Base-by-base conservation (phyloP, 2,113 vertebrate genomes). In the Apteryx mantelli region DNA sequence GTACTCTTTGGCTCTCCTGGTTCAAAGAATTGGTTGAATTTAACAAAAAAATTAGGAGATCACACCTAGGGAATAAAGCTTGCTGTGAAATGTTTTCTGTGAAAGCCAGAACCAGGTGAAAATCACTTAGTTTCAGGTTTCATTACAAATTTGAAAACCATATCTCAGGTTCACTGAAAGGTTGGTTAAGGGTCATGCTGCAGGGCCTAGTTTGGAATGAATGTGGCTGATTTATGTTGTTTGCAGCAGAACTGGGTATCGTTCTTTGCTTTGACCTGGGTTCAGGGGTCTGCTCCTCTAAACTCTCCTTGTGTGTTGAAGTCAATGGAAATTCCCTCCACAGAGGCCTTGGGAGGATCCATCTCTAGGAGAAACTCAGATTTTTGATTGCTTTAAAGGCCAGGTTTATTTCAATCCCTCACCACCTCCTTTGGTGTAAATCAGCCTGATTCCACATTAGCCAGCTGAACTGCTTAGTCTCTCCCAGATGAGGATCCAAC, bases 91-190 rank as follows among this genome's bases (percentile, higher is more conserved):
- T 86, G 88, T 86, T 94, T 96, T 96, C 89, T 96, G 79, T 88
- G 48, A 95, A 95, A 96, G 95, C 89, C 96, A 96, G 91, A 94
- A 82, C 96, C 95, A 95, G 95, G 93, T 95, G 95, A 97, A 97
- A 97, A 96, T 96, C 96, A 96, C 96, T 97, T 96, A 95, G 97
- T 96, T 97, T 97, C 97, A 96, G 91, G 91, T 97, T 97, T 97
- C 95, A 95, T 97, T 97, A 96, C 94, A 96, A 95, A 96, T 97
- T 96, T 91, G 87, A 97, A 97, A 97, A 97, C 94, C 96, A 93
- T 97, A 95, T 96, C 94, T 97, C 91, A 91, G 96, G 97, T 96
- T 97, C 96, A 97, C 93, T 95, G 91, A 96, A 97, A 96, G 97
- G 95, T 91, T 97, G 90, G 97, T 69, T 97, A 96, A 96, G 95